phyloP scores from a whole-genome alignment of 1,140 invertebrate genomes.

The Drosophila serrata region DNA sequence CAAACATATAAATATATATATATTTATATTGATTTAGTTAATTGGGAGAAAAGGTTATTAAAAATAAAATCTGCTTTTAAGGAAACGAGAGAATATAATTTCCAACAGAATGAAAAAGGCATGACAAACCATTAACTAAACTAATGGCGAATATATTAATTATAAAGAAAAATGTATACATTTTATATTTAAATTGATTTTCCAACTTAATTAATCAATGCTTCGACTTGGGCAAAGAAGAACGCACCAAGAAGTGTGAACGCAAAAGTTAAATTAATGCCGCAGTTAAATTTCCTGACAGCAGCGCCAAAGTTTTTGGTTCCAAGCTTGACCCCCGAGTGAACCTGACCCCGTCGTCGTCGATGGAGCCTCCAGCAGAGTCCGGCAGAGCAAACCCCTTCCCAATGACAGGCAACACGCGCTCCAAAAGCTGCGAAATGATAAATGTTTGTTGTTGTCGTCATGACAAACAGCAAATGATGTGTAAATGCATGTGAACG shows the following conservation, averaged over 20 bases:
- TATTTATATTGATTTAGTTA: not conserved
- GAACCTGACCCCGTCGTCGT: constrained; percentile 4
- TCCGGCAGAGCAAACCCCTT: constrained; percentile 7
- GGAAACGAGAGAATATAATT: not conserved
- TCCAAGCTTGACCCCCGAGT: constrained; percentile 6
- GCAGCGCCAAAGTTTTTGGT: not conserved
- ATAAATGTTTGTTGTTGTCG: constrained; percentile 33
- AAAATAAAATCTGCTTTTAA: not conserved
- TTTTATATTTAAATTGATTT: constrained; percentile 6
- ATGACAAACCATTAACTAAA: not conserved
- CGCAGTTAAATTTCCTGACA: constrained; percentile 17
- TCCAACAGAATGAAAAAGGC: not conserved
- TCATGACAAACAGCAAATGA: constrained; percentile 30
- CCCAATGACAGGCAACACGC: constrained; percentile 13
- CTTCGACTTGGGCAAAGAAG: constrained; percentile 12
- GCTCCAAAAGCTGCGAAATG: not conserved
- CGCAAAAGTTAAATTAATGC: constrained; percentile 9
- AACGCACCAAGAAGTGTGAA: constrained; percentile 5
- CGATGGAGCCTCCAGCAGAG: not conserved
- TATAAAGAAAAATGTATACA: not conserved
- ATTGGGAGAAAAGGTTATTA: not conserved
- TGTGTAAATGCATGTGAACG: constrained; percentile 25
- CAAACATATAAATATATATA: not conserved
- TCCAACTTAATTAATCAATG: constrained; percentile 14
- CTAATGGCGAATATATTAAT: not conserved